Conservation (phyloP, 2,113 vertebrate genomes). For the Pelecanus crispus region DNA sequence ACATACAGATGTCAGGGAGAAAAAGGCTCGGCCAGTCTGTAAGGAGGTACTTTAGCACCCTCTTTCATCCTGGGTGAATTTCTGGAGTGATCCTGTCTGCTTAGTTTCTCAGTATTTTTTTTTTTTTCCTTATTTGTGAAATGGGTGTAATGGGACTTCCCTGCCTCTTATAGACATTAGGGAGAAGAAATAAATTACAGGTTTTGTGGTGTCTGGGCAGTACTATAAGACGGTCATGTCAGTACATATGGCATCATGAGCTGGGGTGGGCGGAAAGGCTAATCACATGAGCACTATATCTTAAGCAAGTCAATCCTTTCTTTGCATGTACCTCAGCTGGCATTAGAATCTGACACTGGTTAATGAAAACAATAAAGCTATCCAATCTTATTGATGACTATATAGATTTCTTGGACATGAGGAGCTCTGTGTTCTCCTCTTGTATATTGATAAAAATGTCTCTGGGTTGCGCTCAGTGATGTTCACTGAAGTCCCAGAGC, state of each 20-base stretch:
- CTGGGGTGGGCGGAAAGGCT: conserved; percentile 14
- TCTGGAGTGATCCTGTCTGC: not conserved
- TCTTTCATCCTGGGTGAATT: not conserved
- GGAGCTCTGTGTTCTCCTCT: not conserved
- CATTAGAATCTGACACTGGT: conserved; percentile 27
- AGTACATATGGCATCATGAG: not conserved
- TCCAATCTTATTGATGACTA: conserved; percentile 18
- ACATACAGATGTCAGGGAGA: not conserved
- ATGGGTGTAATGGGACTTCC: not conserved
- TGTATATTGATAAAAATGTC: not conserved
- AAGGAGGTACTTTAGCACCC: not conserved
- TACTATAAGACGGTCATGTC: not conserved
- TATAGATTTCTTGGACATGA: not conserved
- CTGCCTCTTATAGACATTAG: not conserved
- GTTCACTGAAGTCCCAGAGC: not conserved
- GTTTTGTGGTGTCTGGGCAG: not conserved
- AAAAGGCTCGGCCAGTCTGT: not conserved
- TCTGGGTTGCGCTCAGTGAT: not conserved
- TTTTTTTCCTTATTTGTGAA: not conserved
- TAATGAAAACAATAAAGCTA: conserved; percentile 47
- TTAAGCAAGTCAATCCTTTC: not conserved
- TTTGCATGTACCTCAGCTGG: not conserved
- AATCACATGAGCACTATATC: conserved; percentile 19
- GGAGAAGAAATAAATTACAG: not conserved
- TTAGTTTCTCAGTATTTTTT: not conserved